Conservation (phyloP, 2,797 vertebrate genomes). For the Amblyraja radiata region DNA sequence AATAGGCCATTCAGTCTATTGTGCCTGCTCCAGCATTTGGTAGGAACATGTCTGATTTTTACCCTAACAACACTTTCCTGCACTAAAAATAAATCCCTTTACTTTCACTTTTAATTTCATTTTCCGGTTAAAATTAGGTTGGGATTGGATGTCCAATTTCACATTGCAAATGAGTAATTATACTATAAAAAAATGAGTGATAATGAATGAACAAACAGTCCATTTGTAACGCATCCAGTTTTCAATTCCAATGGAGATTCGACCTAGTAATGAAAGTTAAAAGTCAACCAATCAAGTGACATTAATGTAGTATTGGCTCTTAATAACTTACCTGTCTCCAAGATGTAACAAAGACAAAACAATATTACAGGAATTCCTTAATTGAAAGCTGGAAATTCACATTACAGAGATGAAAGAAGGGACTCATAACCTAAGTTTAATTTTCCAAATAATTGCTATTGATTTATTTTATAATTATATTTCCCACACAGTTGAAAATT, state of each 20-base stretch:
- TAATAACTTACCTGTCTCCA: too few species aligned
- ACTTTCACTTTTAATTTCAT: not conserved
- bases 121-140: not conserved
- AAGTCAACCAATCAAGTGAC: not conserved
- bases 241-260: not conserved
- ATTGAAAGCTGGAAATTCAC: not conserved
- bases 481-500: not conserved
- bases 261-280: not conserved
- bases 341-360: too few species aligned
- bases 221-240: not conserved
- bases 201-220: not conserved
- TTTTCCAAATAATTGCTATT: not conserved
- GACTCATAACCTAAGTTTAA: not conserved
- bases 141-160: not conserved
- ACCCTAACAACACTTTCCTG: too few species aligned
- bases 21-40: too few species aligned
- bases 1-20: too few species aligned
- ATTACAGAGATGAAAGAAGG: not conserved
- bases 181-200: not conserved
- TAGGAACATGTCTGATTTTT: too few species aligned
- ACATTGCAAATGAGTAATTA: not conserved
- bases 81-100: too few species aligned
- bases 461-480: not conserved
- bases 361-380: not conserved
- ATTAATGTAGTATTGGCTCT: too few species aligned